Evolutionary conservation across 2,113 vertebrate species (phyloP).

Genomic region (Sinocyclocheilus maitianheensis): DNA sequence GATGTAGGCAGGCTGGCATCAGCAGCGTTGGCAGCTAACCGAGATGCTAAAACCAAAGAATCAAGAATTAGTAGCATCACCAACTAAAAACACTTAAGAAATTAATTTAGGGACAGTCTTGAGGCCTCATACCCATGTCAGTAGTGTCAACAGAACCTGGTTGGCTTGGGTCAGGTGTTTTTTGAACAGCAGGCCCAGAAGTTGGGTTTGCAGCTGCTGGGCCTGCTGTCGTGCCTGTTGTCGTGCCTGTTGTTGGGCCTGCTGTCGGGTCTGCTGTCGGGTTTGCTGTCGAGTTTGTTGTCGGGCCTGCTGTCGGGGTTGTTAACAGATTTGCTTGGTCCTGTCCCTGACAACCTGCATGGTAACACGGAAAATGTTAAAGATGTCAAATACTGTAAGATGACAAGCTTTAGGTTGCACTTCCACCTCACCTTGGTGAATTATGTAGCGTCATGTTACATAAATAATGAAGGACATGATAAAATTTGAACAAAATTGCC

Average conservation of each 20-base stretch:
- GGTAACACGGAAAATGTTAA: neutral
- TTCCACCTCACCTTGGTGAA: neutral
- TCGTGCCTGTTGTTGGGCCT: fast-evolving
- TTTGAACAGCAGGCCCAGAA: neutral
- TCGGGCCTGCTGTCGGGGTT: neutral
- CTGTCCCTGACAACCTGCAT: neutral
- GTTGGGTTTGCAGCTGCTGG: fast-evolving
- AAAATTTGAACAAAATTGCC: neutral
- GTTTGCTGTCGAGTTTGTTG: fast-evolving
- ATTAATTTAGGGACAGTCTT: neutral
- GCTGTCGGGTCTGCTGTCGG: fast-evolving
- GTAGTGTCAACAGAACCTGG: neutral
- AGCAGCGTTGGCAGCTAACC: neutral
- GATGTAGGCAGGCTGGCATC: neutral
- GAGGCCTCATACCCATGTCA: neutral
- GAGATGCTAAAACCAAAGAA: neutral
- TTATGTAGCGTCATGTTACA: neutral
- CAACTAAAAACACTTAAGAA: neutral
- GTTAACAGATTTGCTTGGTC: fast-evolving
- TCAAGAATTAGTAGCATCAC: neutral
- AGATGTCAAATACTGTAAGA: neutral
- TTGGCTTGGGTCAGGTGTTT: neutral
- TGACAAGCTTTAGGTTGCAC: neutral
- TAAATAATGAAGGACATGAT: neutral
- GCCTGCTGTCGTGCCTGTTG: neutral